These are phyloP conservation scores for Hypercompe scribonia DNA, from an alignment of 2,888 invertebrate species.

Conservation along the genomic window DNA sequence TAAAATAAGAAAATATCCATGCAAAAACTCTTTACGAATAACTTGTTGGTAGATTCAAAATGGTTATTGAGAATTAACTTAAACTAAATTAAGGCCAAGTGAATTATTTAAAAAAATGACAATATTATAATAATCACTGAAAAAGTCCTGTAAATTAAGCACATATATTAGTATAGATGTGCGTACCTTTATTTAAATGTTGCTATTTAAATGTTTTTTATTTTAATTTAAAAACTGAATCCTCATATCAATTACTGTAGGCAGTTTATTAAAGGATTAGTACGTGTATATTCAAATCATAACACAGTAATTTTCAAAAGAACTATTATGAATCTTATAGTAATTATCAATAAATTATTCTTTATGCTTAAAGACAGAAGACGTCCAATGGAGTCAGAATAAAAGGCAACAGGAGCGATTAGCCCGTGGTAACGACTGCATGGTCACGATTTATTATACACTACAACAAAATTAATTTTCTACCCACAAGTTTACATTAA, in stretches of 20 bases:
- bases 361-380: constrained; percentile 38
- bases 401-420: constrained; percentile 81
- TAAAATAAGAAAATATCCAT: no score
- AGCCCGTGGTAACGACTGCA: constrained; percentile 74
- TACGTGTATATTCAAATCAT: neutral
- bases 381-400: constrained; percentile 63
- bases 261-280: neutral
- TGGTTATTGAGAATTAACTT: neutral
- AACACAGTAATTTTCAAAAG: neutral
- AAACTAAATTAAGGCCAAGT: no score
- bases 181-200: neutral
- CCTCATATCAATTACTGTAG: no score
- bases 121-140: no score
- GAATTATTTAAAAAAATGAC: no score
- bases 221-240: neutral
- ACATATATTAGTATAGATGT: no score
- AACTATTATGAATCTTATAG: constrained; percentile 3
- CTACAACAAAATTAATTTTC: constrained; percentile 63
- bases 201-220: neutral
- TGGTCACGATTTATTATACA: constrained; percentile 80
- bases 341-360: constrained; percentile 27
- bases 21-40: no score
- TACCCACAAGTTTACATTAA: constrained; percentile 54
- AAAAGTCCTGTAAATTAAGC: no score
- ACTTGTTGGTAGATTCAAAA: neutral